Percentiles rank a stretch among this genome's conserved stretches.
These are phyloP conservation scores for Protodeltote pygarga DNA, from an alignment of 2,888 invertebrate genomes.

Conservation along the genomic window DNA sequence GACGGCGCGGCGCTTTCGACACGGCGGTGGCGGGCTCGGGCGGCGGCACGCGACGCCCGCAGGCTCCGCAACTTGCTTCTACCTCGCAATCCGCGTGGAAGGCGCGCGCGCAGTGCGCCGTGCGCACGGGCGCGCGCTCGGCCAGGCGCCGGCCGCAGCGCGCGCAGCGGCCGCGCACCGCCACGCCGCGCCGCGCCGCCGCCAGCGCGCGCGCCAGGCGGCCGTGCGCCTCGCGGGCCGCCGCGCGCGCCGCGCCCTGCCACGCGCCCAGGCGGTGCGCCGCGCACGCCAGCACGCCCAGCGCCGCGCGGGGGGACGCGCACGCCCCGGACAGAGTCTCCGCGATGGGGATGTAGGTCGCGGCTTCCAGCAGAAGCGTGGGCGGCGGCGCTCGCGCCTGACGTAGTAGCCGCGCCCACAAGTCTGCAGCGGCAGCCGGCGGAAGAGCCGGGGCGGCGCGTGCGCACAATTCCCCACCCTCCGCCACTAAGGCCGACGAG, in stretches of 20 bases:
- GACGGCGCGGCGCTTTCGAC: slow-evolving; percentile 48
- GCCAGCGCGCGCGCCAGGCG: slow-evolving; percentile 66
- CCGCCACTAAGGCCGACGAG: slow-evolving; percentile 50
- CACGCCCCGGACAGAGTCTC: slow-evolving; percentile 51
- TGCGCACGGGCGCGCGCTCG: slow-evolving; percentile 56
- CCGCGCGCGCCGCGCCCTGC: slow-evolving; percentile 56
- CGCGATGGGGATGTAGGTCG: slow-evolving; percentile 63
- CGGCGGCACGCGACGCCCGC: slow-evolving; percentile 61
- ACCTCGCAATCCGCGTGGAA: slow-evolving; percentile 65
- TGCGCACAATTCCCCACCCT: slow-evolving; percentile 68
- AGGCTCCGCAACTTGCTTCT: slow-evolving; percentile 62
- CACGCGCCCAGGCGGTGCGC: slow-evolving; percentile 60
- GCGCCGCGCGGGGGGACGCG: slow-evolving; percentile 61
- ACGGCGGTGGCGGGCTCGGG: slow-evolving; percentile 37
- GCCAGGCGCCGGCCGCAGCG: slow-evolving; percentile 64
- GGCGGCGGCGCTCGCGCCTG: slow-evolving; percentile 64
- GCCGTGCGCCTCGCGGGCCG: slow-evolving; percentile 58
- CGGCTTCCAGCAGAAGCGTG: slow-evolving; percentile 59
- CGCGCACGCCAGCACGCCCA: slow-evolving; percentile 60
- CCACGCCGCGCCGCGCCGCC: slow-evolving; percentile 64
- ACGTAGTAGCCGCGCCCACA: slow-evolving; percentile 68
- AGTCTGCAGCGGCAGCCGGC: slow-evolving; percentile 54
- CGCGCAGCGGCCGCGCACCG: slow-evolving; percentile 70
- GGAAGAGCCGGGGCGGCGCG: slow-evolving; percentile 67
- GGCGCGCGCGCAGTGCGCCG: slow-evolving; percentile 75